Conservation (phyloP, 2,888 invertebrate species). For the Siphonodentalium dalli region DNA sequence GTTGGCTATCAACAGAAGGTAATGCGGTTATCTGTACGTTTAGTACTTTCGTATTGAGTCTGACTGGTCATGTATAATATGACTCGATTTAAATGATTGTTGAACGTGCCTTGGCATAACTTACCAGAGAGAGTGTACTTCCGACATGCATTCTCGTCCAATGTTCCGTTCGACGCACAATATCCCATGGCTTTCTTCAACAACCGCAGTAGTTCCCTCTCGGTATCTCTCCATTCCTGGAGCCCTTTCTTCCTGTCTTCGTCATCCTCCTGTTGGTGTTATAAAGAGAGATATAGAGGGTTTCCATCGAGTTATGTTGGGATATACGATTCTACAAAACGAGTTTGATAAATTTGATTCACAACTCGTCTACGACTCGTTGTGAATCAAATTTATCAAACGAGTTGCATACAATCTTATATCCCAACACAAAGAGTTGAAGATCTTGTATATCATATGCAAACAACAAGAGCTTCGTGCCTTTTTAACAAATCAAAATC, state of each 20-base stretch:
- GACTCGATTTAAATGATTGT: background rate
- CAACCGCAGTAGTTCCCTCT: constrained; percentile 38
- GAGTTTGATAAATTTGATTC: too few species aligned
- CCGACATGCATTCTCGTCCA: constrained; percentile 42
- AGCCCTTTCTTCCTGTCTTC: constrained; percentile 23
- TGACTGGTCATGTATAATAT: background rate
- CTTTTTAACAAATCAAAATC: too few species aligned
- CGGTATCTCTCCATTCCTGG: constrained; percentile 40
- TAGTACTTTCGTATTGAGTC: too few species aligned
- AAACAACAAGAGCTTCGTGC: too few species aligned
- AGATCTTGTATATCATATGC: too few species aligned
- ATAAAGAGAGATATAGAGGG: background rate
- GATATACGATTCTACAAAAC: too few species aligned
- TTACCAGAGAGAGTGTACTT: constrained; percentile 48
- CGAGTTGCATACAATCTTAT: too few species aligned
- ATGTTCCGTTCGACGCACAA: constrained; percentile 41
- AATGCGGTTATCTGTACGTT: too few species aligned
- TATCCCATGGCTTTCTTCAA: constrained; percentile 50
- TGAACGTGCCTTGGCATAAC: background rate
- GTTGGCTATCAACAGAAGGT: too few species aligned
- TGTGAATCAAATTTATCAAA: too few species aligned
- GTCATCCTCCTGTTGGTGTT: constrained; percentile 21
- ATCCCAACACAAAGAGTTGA: background rate
- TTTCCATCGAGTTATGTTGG: too few species aligned
- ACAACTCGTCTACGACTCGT: too few species aligned